phyloP scores from a whole-genome alignment of 2,888 invertebrate species.

The Pyrgus malvae region DNA sequence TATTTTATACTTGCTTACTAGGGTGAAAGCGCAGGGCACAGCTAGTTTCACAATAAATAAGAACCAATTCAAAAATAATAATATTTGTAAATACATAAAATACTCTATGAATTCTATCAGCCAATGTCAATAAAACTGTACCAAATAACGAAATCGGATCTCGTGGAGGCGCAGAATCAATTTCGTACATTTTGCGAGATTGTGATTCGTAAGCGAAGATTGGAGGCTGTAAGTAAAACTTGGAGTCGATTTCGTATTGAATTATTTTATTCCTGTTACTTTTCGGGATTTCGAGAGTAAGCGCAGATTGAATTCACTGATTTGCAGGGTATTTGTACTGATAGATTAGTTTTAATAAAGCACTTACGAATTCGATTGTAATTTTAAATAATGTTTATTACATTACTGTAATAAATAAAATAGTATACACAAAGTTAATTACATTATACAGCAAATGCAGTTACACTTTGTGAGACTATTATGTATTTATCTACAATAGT shows the following conservation, averaged over 20 bases:
- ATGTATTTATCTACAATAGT: too few relatives aligned
- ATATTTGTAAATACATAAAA: neutral
- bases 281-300: neutral
- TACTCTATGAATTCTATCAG: neutral
- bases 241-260: constrained; percentile 1
- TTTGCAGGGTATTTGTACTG: neutral
- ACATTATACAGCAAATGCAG: too few relatives aligned
- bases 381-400: too few relatives aligned
- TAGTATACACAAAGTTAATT: too few relatives aligned
- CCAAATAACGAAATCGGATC: neutral
- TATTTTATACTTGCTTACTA: too few relatives aligned
- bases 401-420: too few relatives aligned
- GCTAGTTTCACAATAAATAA: too few relatives aligned
- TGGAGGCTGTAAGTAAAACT: constrained; percentile 2
- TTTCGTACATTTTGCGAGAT: constrained; percentile 7
- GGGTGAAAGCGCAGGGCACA: too few relatives aligned
- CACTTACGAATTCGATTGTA: too few relatives aligned
- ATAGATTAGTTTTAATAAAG: too few relatives aligned
- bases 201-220: constrained; percentile 15
- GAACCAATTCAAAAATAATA: neutral
- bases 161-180: neutral
- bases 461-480: too few relatives aligned
- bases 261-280: constrained; percentile 8
- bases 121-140: neutral
- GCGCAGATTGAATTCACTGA: neutral